These are phyloP conservation scores for Tiliacea citrago DNA, from an alignment of 2,888 invertebrate species.

Conservation along the genomic window DNA sequence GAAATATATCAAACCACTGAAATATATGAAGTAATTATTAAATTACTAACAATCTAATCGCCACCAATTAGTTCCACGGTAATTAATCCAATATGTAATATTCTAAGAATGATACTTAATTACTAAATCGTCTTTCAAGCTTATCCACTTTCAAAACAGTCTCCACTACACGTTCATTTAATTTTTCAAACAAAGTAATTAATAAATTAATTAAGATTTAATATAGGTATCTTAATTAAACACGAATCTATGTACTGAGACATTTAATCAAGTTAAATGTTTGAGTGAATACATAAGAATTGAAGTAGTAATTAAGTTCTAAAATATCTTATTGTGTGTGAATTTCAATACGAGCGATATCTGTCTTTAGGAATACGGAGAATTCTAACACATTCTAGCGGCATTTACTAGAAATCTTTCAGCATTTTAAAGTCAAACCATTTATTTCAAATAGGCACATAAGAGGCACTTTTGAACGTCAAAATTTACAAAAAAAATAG, in stretches of 20 bases:
- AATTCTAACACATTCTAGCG: neutral
- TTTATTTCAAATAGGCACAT: too few species aligned
- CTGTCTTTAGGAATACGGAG: neutral
- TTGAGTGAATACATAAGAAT: conserved; percentile 16
- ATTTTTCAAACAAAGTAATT: conserved; percentile 44
- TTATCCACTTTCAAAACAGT: conserved; percentile 1
- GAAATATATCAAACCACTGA: neutral
- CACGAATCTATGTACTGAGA: conserved; percentile 20
- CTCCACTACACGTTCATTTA: neutral
- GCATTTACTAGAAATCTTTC: neutral
- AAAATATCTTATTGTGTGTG: conserved; percentile 21
- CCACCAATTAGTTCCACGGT: conserved; percentile 5
- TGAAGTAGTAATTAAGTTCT: conserved; percentile 12
- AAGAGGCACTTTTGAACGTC: too few species aligned
- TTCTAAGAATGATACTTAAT: conserved; percentile 17
- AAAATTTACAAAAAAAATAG: too few species aligned
- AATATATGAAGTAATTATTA: conserved; percentile 9
- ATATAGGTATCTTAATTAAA: conserved; percentile 33
- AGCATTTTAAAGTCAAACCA: too few species aligned
- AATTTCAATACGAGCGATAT: neutral
- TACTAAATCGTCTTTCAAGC: conserved; percentile 31
- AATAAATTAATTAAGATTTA: conserved; percentile 41
- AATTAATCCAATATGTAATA: conserved; percentile 18
- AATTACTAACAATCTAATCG: neutral
- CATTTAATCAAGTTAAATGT: conserved; percentile 39